Evolutionary conservation across 2,888 invertebrate genomes (phyloP).

Genomic region (Andricus curvator): DNA sequence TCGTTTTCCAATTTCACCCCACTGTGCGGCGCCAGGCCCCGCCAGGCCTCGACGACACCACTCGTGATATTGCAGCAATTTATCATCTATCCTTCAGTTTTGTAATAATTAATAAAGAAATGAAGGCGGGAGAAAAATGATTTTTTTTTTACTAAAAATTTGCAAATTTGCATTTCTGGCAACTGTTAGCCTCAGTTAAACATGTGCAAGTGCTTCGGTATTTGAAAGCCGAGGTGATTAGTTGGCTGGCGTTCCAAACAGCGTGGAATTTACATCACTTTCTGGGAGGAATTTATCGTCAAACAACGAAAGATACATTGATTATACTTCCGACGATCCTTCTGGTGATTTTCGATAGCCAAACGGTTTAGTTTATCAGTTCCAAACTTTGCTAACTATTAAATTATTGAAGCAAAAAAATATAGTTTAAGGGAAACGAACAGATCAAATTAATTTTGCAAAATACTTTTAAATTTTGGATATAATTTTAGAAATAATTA

Average conservation of each 20-base stretch:
- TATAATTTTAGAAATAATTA: no score
- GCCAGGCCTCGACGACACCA: no score
- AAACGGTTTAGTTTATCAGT: conserved; percentile 20
- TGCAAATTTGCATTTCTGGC: conserved; percentile 34
- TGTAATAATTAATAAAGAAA: neutral
- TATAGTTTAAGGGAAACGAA: neutral
- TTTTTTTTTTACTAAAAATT: neutral
- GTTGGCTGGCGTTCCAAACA: conserved; percentile 53
- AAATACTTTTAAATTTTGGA: no score
- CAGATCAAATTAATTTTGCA: no score
- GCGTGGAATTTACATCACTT: conserved; percentile 55
- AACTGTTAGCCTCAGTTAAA: conserved; percentile 43
- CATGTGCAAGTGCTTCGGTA: conserved; percentile 42
- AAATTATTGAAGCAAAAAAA: neutral
- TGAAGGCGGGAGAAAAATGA: neutral
- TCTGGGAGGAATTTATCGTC: conserved; percentile 56
- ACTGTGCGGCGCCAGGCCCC: no score
- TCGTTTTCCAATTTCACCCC: no score
- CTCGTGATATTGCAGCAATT: no score
- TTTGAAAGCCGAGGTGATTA: conserved; percentile 49
- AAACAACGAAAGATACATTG: conserved; percentile 59
- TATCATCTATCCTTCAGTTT: no score
- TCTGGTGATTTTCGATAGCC: conserved; percentile 58
- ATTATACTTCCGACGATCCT: conserved; percentile 59
- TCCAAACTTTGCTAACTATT: neutral